Conservation (phyloP, 2,113 vertebrate genomes). For the Coptodon rendalli region DNA sequence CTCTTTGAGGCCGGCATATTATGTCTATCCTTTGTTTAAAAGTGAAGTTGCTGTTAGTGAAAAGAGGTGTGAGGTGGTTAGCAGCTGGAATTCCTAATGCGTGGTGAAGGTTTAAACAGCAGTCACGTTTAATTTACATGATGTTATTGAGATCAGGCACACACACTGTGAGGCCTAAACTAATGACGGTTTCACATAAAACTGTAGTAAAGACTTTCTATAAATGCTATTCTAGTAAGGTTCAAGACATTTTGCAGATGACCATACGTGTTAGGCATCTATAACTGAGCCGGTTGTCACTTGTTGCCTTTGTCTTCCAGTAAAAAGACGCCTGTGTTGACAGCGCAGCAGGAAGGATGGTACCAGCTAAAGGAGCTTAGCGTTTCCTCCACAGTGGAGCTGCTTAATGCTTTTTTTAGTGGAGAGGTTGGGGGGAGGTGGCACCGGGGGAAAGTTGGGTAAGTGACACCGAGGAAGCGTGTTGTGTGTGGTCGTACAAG, state of each 20-base stretch:
- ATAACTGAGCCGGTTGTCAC: conserved; percentile 23
- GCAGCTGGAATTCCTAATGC: neutral
- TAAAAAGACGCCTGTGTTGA: conserved; percentile 30
- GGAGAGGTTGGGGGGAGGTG: neutral
- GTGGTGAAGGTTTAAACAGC: neutral
- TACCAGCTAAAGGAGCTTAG: conserved; percentile 40
- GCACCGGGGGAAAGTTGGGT: conserved; percentile 6
- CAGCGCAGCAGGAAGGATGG: conserved; percentile 45
- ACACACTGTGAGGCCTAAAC: neutral
- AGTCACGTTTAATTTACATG: neutral
- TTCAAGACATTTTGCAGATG: neutral
- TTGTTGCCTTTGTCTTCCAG: conserved; percentile 16
- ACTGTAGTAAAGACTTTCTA: neutral
- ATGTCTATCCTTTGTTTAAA: neutral
- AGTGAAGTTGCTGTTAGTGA: neutral
- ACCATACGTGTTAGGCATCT: neutral
- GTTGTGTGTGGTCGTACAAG: conserved; percentile 32
- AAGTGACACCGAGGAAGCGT: conserved; percentile 41
- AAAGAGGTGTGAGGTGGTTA: neutral
- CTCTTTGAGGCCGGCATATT: neutral
- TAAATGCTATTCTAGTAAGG: neutral
- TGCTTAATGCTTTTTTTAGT: conserved; percentile 15
- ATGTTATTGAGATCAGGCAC: neutral
- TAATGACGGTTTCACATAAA: neutral
- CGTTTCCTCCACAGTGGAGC: conserved; percentile 4